Base-by-base conservation (phyloP, 2,888 invertebrate genomes). In the Drosophila putrida region DNA sequence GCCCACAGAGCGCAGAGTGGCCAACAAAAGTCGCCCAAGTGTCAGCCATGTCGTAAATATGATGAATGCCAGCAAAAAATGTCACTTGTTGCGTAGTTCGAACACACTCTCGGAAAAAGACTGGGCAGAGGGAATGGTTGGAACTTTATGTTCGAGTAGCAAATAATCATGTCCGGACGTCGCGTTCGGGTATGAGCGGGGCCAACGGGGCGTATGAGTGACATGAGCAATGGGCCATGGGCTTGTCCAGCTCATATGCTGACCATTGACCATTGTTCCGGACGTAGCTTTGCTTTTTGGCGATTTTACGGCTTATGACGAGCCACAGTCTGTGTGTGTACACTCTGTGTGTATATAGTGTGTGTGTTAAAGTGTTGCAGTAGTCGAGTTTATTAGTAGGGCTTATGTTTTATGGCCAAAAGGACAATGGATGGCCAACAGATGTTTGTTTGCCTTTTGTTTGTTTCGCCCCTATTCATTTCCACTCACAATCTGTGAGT, bases 41-140 rank as follows among this genome's bases (percentile, higher is more conserved):
- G 78, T 72, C 47, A 49, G 53, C 60, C 50, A 55, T 75, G 78
- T 78, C 86, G 88, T 80, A 89, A 86, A 90, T 84, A 89, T 91
- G 90, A 90, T 89, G 90, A 87, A 90, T 89, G 90, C 81, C 78
- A 80, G 88, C 73, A 82, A 90, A 53, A 90, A 90, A 88, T 88
- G 84, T 90, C 90, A 90, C 91, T 90, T 86, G 86, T 86, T 86
- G 86, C 89, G 74, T 74, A 71, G 74, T 54, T 62, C 49, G 61
- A 58, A 62, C 41, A 58, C 38, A 33, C 41, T 47, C 39, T 20
- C 46, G 6, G 31, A 20, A n/a, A 9, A 4, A 9, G 47, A 4
- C 6, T 1, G 36, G 20, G 31, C 35, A 0, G 28, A 20, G 25
- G 27, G n/a, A 38, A 51, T n/a, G 20, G 68, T 57, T 64, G 66